Evolutionary conservation across 2,797 vertebrate species (phyloP).

Genomic region (Enteromius argenteus): DNA sequence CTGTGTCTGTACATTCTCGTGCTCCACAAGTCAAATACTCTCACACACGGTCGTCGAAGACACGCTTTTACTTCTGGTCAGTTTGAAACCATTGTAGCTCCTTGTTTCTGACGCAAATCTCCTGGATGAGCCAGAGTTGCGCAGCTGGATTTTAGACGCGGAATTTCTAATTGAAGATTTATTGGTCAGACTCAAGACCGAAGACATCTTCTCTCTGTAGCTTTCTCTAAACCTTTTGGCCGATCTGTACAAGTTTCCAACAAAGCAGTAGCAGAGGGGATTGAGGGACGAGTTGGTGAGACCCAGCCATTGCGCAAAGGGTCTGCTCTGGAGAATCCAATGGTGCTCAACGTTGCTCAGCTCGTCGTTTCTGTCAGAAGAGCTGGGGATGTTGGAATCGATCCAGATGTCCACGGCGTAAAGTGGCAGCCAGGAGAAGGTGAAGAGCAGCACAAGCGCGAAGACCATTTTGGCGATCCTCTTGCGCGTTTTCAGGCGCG

Average conservation of each 20-base stretch:
- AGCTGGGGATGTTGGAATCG: constrained; percentile 71
- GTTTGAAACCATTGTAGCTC: constrained; percentile 23
- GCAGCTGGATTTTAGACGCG: constrained; percentile 42
- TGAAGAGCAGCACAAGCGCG: constrained; percentile 75
- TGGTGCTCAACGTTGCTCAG: constrained; percentile 61
- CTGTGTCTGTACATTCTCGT: background rate
- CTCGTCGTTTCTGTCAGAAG: constrained; percentile 50
- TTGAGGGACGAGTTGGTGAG: constrained; percentile 78
- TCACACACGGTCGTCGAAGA: constrained; percentile 65
- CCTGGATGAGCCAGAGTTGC: constrained; percentile 48
- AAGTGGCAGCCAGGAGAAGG: constrained; percentile 75
- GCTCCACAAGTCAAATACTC: constrained; percentile 59
- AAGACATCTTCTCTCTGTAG: constrained; percentile 71
- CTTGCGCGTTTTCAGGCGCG: constrained; percentile 69
- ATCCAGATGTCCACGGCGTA: constrained; percentile 76
- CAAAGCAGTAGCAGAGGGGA: constrained; percentile 76
- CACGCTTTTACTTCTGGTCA: constrained; percentile 60
- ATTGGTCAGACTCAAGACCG: constrained; percentile 63
- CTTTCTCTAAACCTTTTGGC: constrained; percentile 70
- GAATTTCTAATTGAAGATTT: constrained; percentile 41
- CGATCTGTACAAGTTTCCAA: constrained; percentile 74
- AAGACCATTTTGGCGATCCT: constrained; percentile 76
- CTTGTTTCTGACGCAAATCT: constrained; percentile 35
- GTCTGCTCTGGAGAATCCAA: constrained; percentile 72
- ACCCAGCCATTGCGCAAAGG: constrained; percentile 77